Evolutionary conservation across 2,797 vertebrate species (phyloP).

Genomic region (Spinibarbus caldwelli): DNA sequence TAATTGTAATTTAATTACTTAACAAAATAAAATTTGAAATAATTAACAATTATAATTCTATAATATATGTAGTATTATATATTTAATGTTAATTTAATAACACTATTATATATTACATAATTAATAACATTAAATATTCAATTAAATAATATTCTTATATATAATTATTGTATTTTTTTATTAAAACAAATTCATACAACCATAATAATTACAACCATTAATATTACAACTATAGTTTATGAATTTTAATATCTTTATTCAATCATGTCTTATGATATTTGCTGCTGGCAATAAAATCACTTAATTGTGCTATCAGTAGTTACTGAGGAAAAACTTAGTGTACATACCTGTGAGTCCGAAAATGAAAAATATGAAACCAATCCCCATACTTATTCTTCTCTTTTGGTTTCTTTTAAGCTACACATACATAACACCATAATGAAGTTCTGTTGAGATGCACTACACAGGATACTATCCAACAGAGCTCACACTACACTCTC

Average conservation of each 20-base stretch:
- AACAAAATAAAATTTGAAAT: background rate
- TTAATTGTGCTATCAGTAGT: background rate
- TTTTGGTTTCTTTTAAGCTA: background rate
- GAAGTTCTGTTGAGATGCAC: conserved; percentile 2
- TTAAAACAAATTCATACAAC: background rate
- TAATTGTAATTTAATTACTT: background rate
- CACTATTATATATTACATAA: background rate
- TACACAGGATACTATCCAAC: background rate
- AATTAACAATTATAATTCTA: background rate
- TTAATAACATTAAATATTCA: background rate
- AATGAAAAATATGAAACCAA: conserved; percentile 40
- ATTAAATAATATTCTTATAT: background rate
- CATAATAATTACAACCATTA: background rate
- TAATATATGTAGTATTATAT: background rate
- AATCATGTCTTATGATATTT: background rate
- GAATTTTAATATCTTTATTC: background rate
- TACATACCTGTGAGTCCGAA: conserved; percentile 54
- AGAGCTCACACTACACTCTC: conserved; percentile 15
- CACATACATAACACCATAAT: conserved; percentile 15
- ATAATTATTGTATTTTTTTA: background rate
- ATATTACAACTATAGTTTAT: background rate
- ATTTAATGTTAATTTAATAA: background rate
- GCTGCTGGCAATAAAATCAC: background rate
- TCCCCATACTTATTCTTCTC: conserved; percentile 41
- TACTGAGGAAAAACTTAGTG: background rate